Percentiles rank a stretch among this genome's conserved stretches.
Evolutionary conservation across 2,113 vertebrate genomes (phyloP).

Genomic region (Cettia cetti): DNA sequence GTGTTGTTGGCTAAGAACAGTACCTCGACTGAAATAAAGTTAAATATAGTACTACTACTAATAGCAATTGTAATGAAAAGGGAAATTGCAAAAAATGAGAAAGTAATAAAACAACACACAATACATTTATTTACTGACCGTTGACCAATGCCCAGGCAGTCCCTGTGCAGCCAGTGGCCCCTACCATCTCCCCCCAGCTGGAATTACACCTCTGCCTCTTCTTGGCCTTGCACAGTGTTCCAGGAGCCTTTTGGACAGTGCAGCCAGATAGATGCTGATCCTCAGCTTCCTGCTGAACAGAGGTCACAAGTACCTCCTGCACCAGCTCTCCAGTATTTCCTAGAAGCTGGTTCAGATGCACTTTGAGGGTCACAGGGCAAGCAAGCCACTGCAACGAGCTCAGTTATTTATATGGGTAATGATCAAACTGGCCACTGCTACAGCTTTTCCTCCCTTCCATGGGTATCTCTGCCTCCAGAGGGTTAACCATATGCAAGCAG

Average conservation of each 20-base stretch:
- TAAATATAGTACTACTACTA: background rate
- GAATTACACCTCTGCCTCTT: background rate
- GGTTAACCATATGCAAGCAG: background rate
- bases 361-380: background rate
- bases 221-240: background rate
- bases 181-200: background rate
- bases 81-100: background rate
- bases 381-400: background rate
- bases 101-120: background rate
- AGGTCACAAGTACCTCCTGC: background rate
- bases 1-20: background rate
- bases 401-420: background rate
- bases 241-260: background rate
- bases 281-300: background rate
- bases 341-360: background rate
- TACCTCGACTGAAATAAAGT: background rate
- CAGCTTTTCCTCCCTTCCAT: background rate
- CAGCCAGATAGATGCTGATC: background rate
- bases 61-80: background rate
- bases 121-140: background rate
- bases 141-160: background rate
- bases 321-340: background rate
- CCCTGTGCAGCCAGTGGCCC: accelerated
- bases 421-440: background rate
- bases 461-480: background rate